Conservation (phyloP, 1,140 invertebrate species). For the Microplitis mediator region DNA sequence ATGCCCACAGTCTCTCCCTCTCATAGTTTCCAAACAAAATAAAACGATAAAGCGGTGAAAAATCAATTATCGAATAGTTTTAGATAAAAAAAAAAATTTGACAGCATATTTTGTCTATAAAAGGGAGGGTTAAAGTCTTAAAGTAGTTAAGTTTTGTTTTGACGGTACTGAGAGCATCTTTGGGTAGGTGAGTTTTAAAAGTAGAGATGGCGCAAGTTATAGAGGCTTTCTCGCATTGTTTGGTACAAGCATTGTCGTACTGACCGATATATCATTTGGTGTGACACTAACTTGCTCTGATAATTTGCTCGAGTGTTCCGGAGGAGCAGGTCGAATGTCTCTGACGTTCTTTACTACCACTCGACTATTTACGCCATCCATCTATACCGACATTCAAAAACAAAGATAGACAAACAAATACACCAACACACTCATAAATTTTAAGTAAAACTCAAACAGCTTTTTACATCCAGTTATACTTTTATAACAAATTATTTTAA, state of each 20-base stretch:
- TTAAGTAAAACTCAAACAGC: slow-evolving; percentile 16
- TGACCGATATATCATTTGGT: slow-evolving; percentile 46
- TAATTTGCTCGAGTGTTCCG: slow-evolving; percentile 48
- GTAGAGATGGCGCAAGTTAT: not conserved
- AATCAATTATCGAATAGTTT: too few relatives aligned
- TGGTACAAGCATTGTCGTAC: slow-evolving; percentile 45
- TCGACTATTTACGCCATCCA: not conserved
- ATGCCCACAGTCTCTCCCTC: too few relatives aligned
- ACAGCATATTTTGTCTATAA: too few relatives aligned
- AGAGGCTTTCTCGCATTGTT: slow-evolving; percentile 16
- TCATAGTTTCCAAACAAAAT: too few relatives aligned
- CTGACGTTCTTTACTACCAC: slow-evolving; percentile 2
- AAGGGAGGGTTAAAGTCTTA: too few relatives aligned
- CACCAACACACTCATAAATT: not conserved
- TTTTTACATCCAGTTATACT: not conserved
- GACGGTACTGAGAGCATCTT: not conserved
- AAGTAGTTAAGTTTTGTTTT: too few relatives aligned
- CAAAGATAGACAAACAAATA: not conserved
- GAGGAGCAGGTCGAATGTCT: slow-evolving; percentile 31
- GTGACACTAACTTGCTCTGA: slow-evolving; percentile 49
- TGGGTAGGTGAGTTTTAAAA: not conserved
- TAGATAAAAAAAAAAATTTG: too few relatives aligned
- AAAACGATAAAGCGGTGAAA: too few relatives aligned
- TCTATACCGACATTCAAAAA: not conserved
- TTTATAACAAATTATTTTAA: slow-evolving; percentile 1